phyloP scores from a whole-genome alignment of 2,113 vertebrate species.

The Tichodroma muraria region DNA sequence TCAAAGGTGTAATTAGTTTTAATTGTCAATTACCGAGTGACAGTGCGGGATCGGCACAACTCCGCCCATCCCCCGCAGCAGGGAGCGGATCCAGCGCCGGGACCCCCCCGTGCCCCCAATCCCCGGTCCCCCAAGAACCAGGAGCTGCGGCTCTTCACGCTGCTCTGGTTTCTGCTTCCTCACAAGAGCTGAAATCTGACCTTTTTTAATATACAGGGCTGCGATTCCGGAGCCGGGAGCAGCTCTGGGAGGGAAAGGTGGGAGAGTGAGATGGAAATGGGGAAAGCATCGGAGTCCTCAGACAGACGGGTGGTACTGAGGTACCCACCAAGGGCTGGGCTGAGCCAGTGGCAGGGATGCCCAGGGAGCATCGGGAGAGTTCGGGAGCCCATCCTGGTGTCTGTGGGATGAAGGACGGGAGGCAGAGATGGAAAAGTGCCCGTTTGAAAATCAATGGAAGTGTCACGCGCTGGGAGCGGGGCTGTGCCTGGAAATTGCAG shows the following conservation, averaged over 20 bases:
- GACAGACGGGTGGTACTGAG: rapidly evolving
- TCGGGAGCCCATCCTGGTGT: not conserved
- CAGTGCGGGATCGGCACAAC: not conserved
- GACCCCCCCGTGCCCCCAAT: not conserved
- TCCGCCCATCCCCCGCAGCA: not conserved
- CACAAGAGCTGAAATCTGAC: slow-evolving; percentile 54
- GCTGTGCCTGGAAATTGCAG: slow-evolving; percentile 30
- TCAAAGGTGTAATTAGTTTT: slow-evolving; percentile 47
- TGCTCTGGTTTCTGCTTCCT: not conserved
- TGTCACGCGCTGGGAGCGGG: not conserved
- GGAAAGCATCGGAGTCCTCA: not conserved
- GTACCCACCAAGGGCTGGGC: not conserved
- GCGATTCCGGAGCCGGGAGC: not conserved
- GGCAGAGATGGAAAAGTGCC: not conserved
- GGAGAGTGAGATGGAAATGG: not conserved
- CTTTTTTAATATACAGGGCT: slow-evolving; percentile 51
- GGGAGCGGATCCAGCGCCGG: rapidly evolving
- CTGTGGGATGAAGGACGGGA: not conserved
- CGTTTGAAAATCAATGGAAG: not conserved
- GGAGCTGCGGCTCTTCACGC: not conserved
- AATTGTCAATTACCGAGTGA: slow-evolving; percentile 30
- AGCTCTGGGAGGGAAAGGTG: slow-evolving; percentile 15
- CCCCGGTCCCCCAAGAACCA: not conserved
- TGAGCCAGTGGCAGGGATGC: not conserved
- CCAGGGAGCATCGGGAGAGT: rapidly evolving